These are phyloP conservation scores for Myotis myotis DNA, from an alignment of 2,797 vertebrate species.

Conservation along the genomic window DNA sequence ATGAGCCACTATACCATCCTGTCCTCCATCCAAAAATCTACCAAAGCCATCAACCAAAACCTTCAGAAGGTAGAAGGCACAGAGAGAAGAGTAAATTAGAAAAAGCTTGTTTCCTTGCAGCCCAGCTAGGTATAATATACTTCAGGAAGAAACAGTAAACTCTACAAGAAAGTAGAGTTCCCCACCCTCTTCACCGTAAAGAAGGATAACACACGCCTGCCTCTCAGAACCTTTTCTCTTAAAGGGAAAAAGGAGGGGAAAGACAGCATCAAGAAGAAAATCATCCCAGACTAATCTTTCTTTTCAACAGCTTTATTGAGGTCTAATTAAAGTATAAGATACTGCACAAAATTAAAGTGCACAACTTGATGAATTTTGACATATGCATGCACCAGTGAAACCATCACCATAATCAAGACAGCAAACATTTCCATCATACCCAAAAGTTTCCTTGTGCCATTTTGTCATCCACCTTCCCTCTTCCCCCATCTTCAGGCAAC, in stretches of 20 bases:
- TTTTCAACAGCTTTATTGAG: background rate
- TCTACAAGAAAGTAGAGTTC: background rate
- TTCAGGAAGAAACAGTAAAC: background rate
- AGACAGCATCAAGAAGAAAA: background rate
- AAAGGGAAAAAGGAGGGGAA: background rate
- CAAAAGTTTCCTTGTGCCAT: background rate
- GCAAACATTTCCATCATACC: background rate
- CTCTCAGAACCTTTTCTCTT: background rate
- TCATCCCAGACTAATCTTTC: background rate
- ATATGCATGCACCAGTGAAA: background rate
- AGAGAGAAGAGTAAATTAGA: background rate
- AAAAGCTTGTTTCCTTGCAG: background rate
- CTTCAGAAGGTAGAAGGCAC: background rate
- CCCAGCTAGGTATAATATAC: background rate
- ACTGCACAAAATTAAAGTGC: background rate
- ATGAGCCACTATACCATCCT: background rate
- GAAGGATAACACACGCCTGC: background rate
- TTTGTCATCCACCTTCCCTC: background rate
- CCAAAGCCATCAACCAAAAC: background rate
- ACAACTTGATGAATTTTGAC: background rate
- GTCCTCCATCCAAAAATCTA: background rate
- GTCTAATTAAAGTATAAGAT: background rate
- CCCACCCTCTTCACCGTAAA: background rate
- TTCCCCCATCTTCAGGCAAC: background rate
- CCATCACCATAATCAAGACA: background rate